A percentile compares a stretch with the other conserved stretches of the same genome.
These are phyloP conservation scores for Papilio glaucus DNA, from an alignment of 1,140 invertebrate species.

Conservation along the genomic window DNA sequence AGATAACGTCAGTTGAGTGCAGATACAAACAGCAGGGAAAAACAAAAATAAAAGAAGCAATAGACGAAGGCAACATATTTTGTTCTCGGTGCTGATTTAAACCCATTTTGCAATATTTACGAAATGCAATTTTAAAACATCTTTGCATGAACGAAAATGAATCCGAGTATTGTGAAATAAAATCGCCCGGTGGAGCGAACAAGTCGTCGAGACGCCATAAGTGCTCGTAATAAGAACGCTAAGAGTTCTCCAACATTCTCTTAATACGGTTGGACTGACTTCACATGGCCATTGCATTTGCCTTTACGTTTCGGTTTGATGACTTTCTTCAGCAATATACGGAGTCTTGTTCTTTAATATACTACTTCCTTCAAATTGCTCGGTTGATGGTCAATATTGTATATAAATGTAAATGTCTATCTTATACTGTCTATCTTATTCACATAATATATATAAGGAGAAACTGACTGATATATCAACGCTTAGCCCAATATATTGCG, in stretches of 20 bases:
- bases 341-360: background rate
- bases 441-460: no score
- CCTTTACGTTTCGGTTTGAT: conserved; percentile 7
- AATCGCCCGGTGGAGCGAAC: background rate
- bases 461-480: no score
- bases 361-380: background rate
- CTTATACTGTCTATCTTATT: no score
- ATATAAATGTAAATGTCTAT: no score
- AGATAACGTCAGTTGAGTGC: no score
- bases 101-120: background rate
- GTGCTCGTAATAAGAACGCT: conserved; percentile 9
- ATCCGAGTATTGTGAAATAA: conserved; percentile 22
- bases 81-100: background rate
- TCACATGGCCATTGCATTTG: background rate
- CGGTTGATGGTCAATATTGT: background rate
- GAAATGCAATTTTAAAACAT: background rate
- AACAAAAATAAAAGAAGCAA: no score
- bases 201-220: background rate
- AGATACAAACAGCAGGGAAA: no score
- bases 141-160: background rate
- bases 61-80: background rate
- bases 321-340: background rate
- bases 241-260: background rate
- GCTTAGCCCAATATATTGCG: no score
- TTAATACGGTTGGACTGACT: conserved; percentile 14